These are phyloP conservation scores for Odobenus rosmarus DNA, from an alignment of 2,113 vertebrate genomes.

Conservation along the genomic window DNA sequence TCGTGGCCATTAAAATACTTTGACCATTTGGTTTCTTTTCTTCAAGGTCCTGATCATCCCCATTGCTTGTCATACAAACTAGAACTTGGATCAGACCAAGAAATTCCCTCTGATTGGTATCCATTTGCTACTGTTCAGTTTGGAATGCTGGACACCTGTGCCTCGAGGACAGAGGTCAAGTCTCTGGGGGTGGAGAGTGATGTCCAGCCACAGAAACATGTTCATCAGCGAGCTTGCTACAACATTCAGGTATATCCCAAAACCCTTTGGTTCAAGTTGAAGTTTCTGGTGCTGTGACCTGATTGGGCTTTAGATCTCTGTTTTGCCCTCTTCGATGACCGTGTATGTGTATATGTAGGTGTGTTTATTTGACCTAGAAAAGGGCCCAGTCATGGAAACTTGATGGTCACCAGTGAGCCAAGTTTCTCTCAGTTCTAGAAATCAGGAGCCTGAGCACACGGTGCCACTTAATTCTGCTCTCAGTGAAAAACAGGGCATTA, in stretches of 20 bases:
- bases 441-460: not conserved
- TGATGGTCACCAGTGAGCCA: not conserved
- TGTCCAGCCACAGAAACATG: constrained; percentile 95
- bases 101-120: constrained; percentile 95
- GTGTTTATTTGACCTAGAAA: not conserved
- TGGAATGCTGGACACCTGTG: constrained; percentile 88
- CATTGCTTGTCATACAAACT: constrained; percentile 96
- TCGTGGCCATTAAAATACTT: not conserved
- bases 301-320: not conserved
- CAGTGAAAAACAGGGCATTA: not conserved
- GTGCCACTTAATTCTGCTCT: not conserved
- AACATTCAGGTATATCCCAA: constrained; percentile 90
- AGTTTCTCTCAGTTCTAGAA: not conserved
- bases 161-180: constrained; percentile 91
- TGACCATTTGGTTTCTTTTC: constrained; percentile 2
- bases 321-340: not conserved
- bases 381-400: not conserved
- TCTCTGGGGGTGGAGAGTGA: constrained; percentile 93
- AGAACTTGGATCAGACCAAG: constrained; percentile 97
- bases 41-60: constrained; percentile 92
- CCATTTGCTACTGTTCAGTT: constrained; percentile 95
- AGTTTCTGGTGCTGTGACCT: not conserved
- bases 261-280: not conserved
- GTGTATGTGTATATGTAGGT: not conserved
- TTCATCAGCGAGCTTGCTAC: constrained; percentile 92